Evolutionary conservation across 2,888 invertebrate genomes (phyloP).

Genomic region (Lepidocyrtinus sp.): DNA sequence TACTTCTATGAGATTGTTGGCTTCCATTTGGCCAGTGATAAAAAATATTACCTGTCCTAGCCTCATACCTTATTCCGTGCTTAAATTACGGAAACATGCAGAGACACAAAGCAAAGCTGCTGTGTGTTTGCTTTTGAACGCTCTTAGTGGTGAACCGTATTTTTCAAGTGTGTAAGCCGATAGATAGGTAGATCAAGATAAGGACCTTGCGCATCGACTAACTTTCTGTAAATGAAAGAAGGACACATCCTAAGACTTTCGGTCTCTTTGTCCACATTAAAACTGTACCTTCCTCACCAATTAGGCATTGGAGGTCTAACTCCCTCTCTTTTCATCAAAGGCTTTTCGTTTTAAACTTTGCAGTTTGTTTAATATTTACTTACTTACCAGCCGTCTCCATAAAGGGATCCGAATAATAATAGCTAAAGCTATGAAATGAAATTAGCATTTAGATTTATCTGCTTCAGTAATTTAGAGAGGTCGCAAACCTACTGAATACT

Average conservation of each 20-base stretch:
- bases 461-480: no score
- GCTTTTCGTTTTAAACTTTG: no score
- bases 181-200: slow-evolving; percentile 58
- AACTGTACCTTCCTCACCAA: slow-evolving; percentile 66
- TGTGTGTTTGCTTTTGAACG: slow-evolving; percentile 31
- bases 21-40: background rate
- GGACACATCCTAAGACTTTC: slow-evolving; percentile 63
- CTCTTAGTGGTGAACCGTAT: slow-evolving; percentile 36
- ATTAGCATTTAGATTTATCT: no score
- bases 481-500: no score
- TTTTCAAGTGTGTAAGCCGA: slow-evolving; percentile 50
- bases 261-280: slow-evolving; percentile 70
- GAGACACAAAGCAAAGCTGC: background rate
- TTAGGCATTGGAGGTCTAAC: slow-evolving; percentile 62
- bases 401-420: no score
- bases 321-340: slow-evolving; percentile 24
- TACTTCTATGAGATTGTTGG: background rate
- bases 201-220: slow-evolving; percentile 54
- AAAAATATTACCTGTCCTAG: no score
- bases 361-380: no score
- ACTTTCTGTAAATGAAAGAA: slow-evolving; percentile 59
- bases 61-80: background rate
- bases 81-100: background rate
- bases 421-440: no score
- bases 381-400: no score